Base-by-base conservation (phyloP, 1,140 invertebrate species). In the Temnothorax curvispinosus region DNA sequence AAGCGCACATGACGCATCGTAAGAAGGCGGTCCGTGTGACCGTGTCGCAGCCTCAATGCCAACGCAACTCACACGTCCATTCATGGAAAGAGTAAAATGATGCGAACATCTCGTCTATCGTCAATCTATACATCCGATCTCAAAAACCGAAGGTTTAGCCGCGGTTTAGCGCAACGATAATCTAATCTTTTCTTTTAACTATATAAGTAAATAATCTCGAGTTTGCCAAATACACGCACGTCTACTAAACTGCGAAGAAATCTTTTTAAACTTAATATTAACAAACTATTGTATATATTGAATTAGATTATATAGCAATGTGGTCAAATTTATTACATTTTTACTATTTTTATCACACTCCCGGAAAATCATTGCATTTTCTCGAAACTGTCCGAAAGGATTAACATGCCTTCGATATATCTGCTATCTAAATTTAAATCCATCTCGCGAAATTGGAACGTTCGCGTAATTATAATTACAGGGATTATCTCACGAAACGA, bases 1-100 rank as follows among this genome's bases (percentile, higher is more conserved):
- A 8, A 21, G 69, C 6, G 69, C 87, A 32, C 27, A 78, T 86
- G 72, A 81, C 85, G 71, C 85, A 76, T 81, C 50, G 56, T 54
- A 74, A 82, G 71, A 75, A 89, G 47, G 64, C 85, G 62, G 44
- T 35, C 41, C 64, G 62, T 72, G 75, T 56, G 76, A 84, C 87
- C 85, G 85, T 88, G 86, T 85, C 87, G 71, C 62, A 87, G 67
- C 87, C 82, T 86, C 88, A 90, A 89, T 91, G 91, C 81, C 78
- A 87, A 74, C 87, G 50, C 58, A 47, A 92, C 81, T 92, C 84
- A 86, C 88, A 87, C 90, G 87, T 91, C 93, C 93, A 93, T 93
- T 93, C 91, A 93, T 93, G 92, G 92, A 86, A 74, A 89, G 89
- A 86, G 90, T 86, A 87, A 84, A 80, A 87, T 86, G 87, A 90